Base-by-base conservation (phyloP, 1,140 invertebrate species). In the Parasteatoda tepidariorum region DNA sequence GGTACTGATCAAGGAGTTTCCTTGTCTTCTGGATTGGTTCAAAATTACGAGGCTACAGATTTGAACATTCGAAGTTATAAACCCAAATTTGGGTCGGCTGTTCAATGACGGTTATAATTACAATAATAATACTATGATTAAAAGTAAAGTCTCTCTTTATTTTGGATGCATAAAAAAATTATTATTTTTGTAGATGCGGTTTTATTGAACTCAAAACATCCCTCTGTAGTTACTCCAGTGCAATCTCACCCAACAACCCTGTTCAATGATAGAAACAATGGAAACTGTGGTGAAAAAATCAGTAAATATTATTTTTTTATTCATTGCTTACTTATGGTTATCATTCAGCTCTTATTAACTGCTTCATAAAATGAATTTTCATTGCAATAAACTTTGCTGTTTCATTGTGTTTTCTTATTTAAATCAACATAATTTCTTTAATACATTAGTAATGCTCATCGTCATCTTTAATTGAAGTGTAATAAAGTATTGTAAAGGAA, bases 241-340 rank as follows among this genome's bases (percentile, higher is more conserved):
- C 54, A 73, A 15, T 34, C 59, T 3, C 30, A 34, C 0, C 79
- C 33, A 0, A 13, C 70, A 22, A 6, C 68, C 3, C 66, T 71
- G 15, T 74, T 73, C 28, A 28, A 4, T 71, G 68, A 71, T 30
- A 24, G 30, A 15, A 28, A 62, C 2, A 33, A 66, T 3, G 81
- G 67, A 66, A 83, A 64, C 55, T 66, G 67, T 34, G 24, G 57
- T 3, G 81, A 83, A 66, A 83, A 83, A 59, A 83, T 83, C 41
- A 83, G 81, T 83, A 74, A 73, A 70, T 41, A 34, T 48, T 24
- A 0, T 4, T 5, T 68, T 3, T n/a, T 18, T 15, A 66, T n/a
- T n/a, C n/a, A n/a, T n/a, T n/a, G n/a, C n/a, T n/a, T n/a, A n/a
- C n/a, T n/a, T n/a, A n/a, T n/a, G n/a, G n/a, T n/a, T n/a, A n/a